Base-by-base conservation (phyloP, 2,113 vertebrate genomes). In the Strigops habroptila region DNA sequence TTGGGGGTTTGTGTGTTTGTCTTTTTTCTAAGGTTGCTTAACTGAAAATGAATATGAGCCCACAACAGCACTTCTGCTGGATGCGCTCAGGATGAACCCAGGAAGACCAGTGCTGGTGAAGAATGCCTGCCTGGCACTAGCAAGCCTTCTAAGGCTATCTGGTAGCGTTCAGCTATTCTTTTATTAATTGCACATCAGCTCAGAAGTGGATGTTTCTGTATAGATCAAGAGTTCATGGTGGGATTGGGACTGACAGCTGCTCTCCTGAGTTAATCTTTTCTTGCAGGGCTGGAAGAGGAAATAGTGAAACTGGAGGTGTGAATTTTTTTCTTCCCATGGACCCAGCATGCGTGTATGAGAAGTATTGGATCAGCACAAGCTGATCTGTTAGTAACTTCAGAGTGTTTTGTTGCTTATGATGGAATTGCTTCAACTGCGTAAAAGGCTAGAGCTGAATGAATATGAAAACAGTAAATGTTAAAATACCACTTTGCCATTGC, bases 111-210 rank as follows among this genome's bases (percentile, higher is more conserved):
- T 88, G 46, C 71, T 98, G 77, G 97, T 98, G 44, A 98, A 97
- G 69, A 98, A 97, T 0, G 90, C 91, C 46, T 97, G 74, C 62
- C 93, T 97, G 41, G 97, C 97, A 2, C 79, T 98, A 94, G 96
- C 97, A 82, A 97, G 96, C 83, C 97, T 98, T 4, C 39, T 95
- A 2, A 97, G 97, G 85, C 65, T 55, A 6, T 98, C 98, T 28
- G 98, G 98, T 98, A 97, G 95, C 49, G 44, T 19, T 18, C 52
- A 41, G n/a, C 49, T 35, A 7, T 71, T 60, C 2, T 41, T 67
- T 60, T 24, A 74, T 41, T 71, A 23, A 73, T 30, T 33, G 31
- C 49, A 76, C 41, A 63, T 86, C 43, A 65, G 19, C 23, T 80
- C 31, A 31, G 48, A 44, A 28, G 19, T 39, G 27, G 11, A 17